A percentile compares a stretch with the other conserved stretches of the same genome.
Evolutionary conservation across 2,113 vertebrate species (phyloP).

Genomic region (Mirounga angustirostris): DNA sequence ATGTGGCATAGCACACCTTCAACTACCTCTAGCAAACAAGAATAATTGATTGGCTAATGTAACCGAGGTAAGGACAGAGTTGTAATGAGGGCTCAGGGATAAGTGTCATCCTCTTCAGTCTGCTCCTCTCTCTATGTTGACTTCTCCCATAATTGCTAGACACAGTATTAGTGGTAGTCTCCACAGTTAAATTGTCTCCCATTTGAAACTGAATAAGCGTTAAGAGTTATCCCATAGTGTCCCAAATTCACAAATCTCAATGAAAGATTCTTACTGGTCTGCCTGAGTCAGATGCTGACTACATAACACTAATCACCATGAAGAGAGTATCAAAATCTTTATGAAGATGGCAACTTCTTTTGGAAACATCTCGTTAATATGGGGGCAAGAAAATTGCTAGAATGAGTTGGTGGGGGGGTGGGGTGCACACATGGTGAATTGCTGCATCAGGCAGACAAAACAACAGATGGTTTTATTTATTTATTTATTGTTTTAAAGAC

Average conservation of each 20-base stretch:
- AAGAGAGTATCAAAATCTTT: background rate
- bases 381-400: background rate
- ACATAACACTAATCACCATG: background rate
- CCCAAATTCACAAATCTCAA: background rate
- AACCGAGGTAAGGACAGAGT: background rate
- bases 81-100: background rate
- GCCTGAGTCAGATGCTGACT: background rate
- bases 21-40: background rate
- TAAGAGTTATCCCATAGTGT: background rate
- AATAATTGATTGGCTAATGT: background rate
- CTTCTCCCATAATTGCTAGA: background rate
- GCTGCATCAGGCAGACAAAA: background rate
- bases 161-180: background rate
- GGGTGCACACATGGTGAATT: background rate
- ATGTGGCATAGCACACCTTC: background rate
- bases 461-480: conserved; percentile 25
- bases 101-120: background rate
- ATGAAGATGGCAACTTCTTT: background rate
- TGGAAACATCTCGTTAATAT: background rate
- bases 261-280: background rate
- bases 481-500: too few species aligned
- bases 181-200: background rate
- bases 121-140: background rate
- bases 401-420: background rate
- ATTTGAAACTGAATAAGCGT: background rate